These are phyloP conservation scores for Leucopsar rothschildi DNA, from an alignment of 2,113 vertebrate genomes.

Conservation along the genomic window DNA sequence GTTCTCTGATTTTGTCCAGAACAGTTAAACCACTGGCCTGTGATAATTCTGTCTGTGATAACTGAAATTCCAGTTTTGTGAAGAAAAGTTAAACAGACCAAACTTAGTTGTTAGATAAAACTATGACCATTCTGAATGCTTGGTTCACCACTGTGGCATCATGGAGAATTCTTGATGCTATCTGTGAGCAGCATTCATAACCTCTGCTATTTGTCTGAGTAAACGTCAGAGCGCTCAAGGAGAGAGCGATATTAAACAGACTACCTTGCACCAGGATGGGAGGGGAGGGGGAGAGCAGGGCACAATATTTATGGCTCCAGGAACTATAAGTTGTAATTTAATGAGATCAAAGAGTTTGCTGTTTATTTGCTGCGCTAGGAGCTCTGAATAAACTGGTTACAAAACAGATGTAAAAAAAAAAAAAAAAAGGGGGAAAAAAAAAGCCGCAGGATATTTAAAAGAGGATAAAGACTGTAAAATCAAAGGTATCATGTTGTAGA, in stretches of 20 bases:
- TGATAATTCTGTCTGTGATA: constrained; percentile 64
- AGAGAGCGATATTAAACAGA: constrained; percentile 84
- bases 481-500: constrained; percentile 43
- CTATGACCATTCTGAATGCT: constrained; percentile 67
- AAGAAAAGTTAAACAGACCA: constrained; percentile 78
- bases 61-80: constrained; percentile 73
- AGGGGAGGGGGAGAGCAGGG: constrained; percentile 71
- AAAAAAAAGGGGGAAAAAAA: not conserved
- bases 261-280: constrained; percentile 72
- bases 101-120: constrained; percentile 78
- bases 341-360: constrained; percentile 80
- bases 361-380: constrained; percentile 72
- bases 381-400: constrained; percentile 70
- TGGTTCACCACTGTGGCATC: constrained; percentile 73
- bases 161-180: constrained; percentile 79
- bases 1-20: constrained; percentile 79
- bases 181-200: constrained; percentile 78
- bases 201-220: constrained; percentile 82
- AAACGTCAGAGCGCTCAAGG: constrained; percentile 78
- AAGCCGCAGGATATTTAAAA: constrained; percentile 58
- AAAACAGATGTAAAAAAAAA: constrained; percentile 45
- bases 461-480: constrained; percentile 62
- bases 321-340: constrained; percentile 82
- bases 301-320: constrained; percentile 78
- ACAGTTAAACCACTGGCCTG: constrained; percentile 70